Percentiles rank a stretch among this genome's conserved stretches.
Evolutionary conservation across 2,797 vertebrate genomes (phyloP).

Genomic region (Melanotaenia pygmaea): DNA sequence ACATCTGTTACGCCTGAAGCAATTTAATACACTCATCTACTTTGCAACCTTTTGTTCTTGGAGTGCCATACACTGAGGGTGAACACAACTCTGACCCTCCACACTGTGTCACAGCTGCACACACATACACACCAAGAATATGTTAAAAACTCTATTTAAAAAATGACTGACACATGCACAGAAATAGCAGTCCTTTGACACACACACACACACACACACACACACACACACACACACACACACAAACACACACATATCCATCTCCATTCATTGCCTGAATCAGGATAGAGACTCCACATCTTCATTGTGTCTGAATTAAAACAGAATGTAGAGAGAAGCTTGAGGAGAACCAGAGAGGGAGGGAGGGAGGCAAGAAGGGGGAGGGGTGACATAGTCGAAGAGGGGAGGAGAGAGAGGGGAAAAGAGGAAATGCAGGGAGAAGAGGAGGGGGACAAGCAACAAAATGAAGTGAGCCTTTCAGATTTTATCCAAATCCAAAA

Average conservation of each 20-base stretch:
- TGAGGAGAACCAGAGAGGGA: conserved; percentile 35
- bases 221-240: conserved; percentile 10
- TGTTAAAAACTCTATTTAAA: neutral
- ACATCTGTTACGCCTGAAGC: conserved; percentile 66
- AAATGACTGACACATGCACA: conserved; percentile 50
- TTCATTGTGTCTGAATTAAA: conserved; percentile 60
- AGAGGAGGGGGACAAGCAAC: conserved; percentile 28
- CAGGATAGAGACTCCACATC: conserved; percentile 49
- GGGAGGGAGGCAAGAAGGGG: conserved; percentile 36
- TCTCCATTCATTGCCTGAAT: conserved; percentile 53
- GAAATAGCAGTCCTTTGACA: conserved; percentile 32
- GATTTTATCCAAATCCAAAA: conserved; percentile 58
- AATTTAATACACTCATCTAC: conserved; percentile 65
- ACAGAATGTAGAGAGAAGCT: conserved; percentile 61
- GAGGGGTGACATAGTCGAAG: conserved; percentile 42
- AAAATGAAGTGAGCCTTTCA: conserved; percentile 62
- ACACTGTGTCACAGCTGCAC: conserved; percentile 40
- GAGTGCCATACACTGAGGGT: conserved; percentile 38
- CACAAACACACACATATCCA: conserved; percentile 23
- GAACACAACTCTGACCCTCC: conserved; percentile 59
- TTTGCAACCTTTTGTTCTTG: conserved; percentile 59
- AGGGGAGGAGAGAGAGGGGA: conserved; percentile 16
- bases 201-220: conserved; percentile 16
- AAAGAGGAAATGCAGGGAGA: conserved; percentile 16
- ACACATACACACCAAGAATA: conserved; percentile 11